These are phyloP conservation scores for Danio albolineatus DNA, from an alignment of 2,797 vertebrate species.

Conservation along the genomic window DNA sequence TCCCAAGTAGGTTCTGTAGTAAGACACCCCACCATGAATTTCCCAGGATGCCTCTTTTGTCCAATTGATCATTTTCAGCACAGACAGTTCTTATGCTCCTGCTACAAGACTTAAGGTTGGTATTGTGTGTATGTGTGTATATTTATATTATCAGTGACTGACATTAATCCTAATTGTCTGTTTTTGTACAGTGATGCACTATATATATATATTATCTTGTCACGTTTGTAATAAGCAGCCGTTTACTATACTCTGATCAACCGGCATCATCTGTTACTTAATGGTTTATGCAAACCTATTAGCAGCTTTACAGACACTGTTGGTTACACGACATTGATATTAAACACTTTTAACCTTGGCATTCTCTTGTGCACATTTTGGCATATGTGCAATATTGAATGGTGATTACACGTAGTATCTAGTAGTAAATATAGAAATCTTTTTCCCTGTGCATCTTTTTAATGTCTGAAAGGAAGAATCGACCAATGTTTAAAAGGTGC, in stretches of 20 bases:
- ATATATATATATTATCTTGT: background rate
- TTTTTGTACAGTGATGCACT: constrained; percentile 24
- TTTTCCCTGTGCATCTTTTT: constrained; percentile 11
- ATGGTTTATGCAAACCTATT: constrained; percentile 17
- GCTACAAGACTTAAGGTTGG: constrained; percentile 35
- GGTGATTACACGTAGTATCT: constrained; percentile 7
- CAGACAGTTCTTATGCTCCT: constrained; percentile 8
- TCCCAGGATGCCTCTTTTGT: background rate
- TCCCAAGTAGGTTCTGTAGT: background rate
- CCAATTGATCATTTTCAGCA: constrained; percentile 5
- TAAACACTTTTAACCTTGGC: constrained; percentile 22
- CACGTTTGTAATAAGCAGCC: constrained; percentile 22
- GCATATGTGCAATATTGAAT: constrained; percentile 42
- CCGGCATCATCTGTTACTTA: constrained; percentile 20
- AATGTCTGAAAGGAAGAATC: constrained; percentile 10
- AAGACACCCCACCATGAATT: background rate
- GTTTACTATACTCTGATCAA: constrained; percentile 12
- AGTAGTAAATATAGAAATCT: constrained; percentile 9
- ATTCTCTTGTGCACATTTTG: constrained; percentile 32
- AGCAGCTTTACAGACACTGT: constrained; percentile 34
- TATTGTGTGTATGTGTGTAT: constrained; percentile 20
- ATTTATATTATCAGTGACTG: constrained; percentile 29
- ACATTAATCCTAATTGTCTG: constrained; percentile 10
- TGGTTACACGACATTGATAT: constrained; percentile 13
- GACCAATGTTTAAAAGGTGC: constrained; percentile 13